Conservation (phyloP, 2,113 vertebrate genomes). For the Uria aalge region DNA sequence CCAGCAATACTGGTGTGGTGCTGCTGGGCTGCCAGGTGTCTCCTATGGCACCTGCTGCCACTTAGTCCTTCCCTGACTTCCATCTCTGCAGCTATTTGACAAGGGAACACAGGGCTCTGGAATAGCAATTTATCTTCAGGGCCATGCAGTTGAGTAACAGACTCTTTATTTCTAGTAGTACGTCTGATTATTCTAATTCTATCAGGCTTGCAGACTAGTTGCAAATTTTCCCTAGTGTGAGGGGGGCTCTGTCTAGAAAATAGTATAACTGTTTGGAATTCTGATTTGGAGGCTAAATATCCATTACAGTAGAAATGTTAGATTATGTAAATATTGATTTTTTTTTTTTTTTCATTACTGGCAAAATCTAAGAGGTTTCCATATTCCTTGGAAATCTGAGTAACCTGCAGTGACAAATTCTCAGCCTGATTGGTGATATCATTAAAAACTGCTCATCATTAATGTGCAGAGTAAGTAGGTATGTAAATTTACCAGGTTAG, state of each 20-base stretch:
- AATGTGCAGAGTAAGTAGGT: neutral
- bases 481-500: neutral
- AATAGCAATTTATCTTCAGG: neutral
- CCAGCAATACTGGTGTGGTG: accelerated
- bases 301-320: neutral
- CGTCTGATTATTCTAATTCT: neutral
- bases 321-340: neutral
- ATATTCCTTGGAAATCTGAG: neutral
- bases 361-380: neutral
- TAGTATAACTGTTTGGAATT: neutral
- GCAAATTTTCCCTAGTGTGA: neutral
- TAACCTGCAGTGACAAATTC: neutral
- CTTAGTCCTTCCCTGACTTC: neutral
- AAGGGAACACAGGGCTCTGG: neutral
- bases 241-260: neutral
- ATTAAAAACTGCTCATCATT: neutral
- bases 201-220: neutral
- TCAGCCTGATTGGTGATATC: neutral
- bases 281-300: neutral
- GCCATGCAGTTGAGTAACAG: too few relatives aligned
- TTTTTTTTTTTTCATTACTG: neutral
- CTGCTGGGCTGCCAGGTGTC: neutral
- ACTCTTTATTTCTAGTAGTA: neutral
- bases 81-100: neutral
- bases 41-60: neutral